Evolutionary conservation across 2,888 invertebrate species (phyloP).

Genomic region (Agelastica alni): DNA sequence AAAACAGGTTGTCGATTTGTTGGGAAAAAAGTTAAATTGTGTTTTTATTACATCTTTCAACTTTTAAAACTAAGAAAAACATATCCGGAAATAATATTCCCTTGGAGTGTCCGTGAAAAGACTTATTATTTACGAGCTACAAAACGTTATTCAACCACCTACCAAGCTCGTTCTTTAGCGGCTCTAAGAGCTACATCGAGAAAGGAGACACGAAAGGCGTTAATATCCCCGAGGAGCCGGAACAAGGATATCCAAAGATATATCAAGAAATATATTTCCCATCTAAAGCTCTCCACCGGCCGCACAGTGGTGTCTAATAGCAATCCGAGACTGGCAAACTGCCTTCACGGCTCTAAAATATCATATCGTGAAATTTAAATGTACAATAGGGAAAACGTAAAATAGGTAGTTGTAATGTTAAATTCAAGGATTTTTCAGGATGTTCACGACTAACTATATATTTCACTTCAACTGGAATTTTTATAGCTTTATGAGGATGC

Average conservation of each 20-base stretch:
- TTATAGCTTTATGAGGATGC: too few species aligned
- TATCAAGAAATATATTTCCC: slow-evolving; percentile 12
- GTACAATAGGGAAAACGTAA: neutral
- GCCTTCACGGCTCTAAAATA: neutral
- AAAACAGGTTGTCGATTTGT: too few species aligned
- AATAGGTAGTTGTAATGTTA: neutral
- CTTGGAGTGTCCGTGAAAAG: too few species aligned
- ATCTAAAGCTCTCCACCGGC: neutral
- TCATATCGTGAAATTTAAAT: neutral
- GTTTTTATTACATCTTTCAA: too few species aligned
- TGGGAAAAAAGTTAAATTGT: too few species aligned
- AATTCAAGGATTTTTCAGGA: neutral
- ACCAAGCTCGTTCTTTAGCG: slow-evolving; percentile 3
- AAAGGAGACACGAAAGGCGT: slow-evolving; percentile 25
- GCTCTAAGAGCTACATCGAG: slow-evolving; percentile 15
- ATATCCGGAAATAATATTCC: too few species aligned
- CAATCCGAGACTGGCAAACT: neutral
- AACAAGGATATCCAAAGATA: slow-evolving; percentile 5
- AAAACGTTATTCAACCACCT: slow-evolving; percentile 16
- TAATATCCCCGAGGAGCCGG: slow-evolving; percentile 27
- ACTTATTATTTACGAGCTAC: slow-evolving; percentile 10
- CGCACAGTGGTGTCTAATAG: neutral
- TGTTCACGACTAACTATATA: too few species aligned
- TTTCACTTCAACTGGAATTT: too few species aligned
- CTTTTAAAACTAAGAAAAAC: too few species aligned